phyloP scores from a whole-genome alignment of 1,140 invertebrate genomes.

The Stegodyphus mimosarum region DNA sequence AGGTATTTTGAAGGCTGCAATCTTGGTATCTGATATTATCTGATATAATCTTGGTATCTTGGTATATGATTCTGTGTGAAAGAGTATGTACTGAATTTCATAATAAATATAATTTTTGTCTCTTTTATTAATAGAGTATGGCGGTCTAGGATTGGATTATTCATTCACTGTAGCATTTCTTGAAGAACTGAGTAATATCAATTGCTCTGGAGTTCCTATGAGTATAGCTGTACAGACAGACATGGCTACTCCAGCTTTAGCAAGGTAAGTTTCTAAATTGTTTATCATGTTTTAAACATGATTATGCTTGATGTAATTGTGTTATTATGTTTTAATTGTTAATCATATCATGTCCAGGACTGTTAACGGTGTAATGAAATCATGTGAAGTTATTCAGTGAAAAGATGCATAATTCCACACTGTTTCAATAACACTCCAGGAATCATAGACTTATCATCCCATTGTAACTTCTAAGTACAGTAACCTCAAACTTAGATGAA shows the following conservation, averaged over 20 bases:
- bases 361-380: too few species aligned
- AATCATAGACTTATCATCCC: too few species aligned
- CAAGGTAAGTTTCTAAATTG: slow-evolving; percentile 64
- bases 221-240: slow-evolving; percentile 74
- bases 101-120: neutral
- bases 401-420: too few species aligned
- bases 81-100: neutral
- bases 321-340: too few species aligned
- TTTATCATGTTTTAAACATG: neutral
- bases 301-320: neutral
- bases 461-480: too few species aligned
- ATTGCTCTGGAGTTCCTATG: slow-evolving; percentile 73
- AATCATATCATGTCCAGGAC: too few species aligned
- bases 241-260: slow-evolving; percentile 72
- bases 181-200: slow-evolving; percentile 73
- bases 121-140: slow-evolving; percentile 71
- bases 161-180: slow-evolving; percentile 72
- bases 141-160: slow-evolving; percentile 74
- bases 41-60: too few species aligned
- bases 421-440: too few species aligned
- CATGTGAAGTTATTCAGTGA: too few species aligned
- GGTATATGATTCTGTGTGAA: neutral
- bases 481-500: too few species aligned
- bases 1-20: too few species aligned
- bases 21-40: too few species aligned